A percentile compares a stretch with the other conserved stretches of the same genome.
Conservation (phyloP, 2,113 vertebrate species). For the Uria lomvia region DNA sequence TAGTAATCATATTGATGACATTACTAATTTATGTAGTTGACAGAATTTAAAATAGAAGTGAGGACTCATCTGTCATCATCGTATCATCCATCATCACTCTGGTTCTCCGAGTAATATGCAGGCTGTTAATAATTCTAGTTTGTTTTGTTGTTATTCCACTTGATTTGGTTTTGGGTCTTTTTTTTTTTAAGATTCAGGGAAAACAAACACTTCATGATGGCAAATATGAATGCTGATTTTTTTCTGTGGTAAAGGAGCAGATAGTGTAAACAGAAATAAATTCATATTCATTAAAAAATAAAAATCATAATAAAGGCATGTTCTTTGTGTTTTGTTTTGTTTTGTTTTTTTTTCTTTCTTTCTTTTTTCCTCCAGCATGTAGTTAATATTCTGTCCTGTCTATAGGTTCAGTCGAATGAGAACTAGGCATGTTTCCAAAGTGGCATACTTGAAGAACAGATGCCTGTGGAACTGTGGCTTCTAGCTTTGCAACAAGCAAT, state of each 20-base stretch:
- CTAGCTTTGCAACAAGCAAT: not conserved
- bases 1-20: slow-evolving; percentile 51
- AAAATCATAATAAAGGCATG: not conserved
- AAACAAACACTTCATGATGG: not conserved
- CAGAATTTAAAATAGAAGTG: slow-evolving; percentile 24
- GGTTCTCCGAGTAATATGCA: not conserved
- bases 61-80: slow-evolving; percentile 40
- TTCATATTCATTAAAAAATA: not conserved
- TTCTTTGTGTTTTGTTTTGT: rapidly evolving
- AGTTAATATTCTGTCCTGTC: not conserved
- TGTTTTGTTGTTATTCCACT: not conserved
- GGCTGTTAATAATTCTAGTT: not conserved
- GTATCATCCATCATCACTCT: not conserved
- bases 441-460: not conserved
- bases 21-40: slow-evolving; percentile 44
- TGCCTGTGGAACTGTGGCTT: not conserved
- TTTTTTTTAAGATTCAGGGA: not conserved
- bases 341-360: too few species aligned
- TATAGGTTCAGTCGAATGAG: not conserved
- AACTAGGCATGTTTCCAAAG: not conserved
- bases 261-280: not conserved
- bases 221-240: rapidly evolving
- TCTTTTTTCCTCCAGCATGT: rapidly evolving
- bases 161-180: rapidly evolving
- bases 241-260: not conserved